A percentile compares a stretch with the other conserved stretches of the same genome.
phyloP scores from a whole-genome alignment of 2,113 vertebrate genomes.

The Nothoprocta perdicaria region DNA sequence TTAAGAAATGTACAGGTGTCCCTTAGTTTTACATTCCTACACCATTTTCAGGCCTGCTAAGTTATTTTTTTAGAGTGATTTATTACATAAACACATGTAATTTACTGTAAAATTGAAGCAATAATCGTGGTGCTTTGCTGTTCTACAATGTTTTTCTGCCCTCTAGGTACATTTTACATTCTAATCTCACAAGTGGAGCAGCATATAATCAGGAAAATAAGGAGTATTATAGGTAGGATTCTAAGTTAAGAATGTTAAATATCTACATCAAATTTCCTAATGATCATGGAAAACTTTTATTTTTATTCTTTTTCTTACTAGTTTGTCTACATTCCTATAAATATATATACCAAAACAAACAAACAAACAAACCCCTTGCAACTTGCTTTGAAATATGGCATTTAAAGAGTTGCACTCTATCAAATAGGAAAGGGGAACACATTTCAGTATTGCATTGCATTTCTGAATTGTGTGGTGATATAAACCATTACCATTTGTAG shows the following conservation, averaged over 20 bases:
- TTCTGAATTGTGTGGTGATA: neutral
- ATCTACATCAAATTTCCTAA: neutral
- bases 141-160: neutral
- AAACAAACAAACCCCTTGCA: neutral
- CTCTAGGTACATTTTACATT: neutral
- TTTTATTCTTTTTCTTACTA: neutral
- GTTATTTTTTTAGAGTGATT: neutral
- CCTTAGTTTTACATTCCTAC: neutral
- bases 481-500: neutral
- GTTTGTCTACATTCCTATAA: neutral
- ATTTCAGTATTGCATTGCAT: neutral
- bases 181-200: neutral
- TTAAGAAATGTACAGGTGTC: neutral
- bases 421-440: rapidly evolving
- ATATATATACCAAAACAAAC: too few species aligned
- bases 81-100: neutral
- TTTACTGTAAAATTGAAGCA: neutral
- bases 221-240: neutral
- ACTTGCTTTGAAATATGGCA: neutral
- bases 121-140: neutral
- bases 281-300: neutral
- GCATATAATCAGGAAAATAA: neutral
- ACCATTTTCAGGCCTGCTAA: neutral
- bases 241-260: neutral
- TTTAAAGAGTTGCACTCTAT: neutral